Base-by-base conservation (phyloP, 2,113 vertebrate species). In the Myiagra hebetior region DNA sequence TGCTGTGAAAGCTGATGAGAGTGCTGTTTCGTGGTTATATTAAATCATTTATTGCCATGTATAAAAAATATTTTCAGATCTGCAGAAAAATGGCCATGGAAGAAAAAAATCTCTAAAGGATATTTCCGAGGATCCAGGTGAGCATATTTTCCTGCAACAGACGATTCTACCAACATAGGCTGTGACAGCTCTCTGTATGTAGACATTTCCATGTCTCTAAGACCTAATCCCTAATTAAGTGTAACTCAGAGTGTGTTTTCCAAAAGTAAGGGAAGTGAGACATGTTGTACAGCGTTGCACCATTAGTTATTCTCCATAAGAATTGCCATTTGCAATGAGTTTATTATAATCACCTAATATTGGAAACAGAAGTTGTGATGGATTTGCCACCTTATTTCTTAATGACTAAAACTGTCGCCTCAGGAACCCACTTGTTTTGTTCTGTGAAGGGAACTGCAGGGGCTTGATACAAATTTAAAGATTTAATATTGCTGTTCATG, bases 81-180 rank as follows among this genome's bases (percentile, higher is more conserved):
- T 96, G 98, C 99, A 81, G 98, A 98, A 57, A 98, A 97, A 91
- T 99, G 99, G 99, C 99, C 99, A 0, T 99, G 99, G 99, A 97
- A 97, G 95, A 99, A 98, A 98, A 99, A 99, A 96, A 98, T 98
- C 68, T 96, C 99, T 46, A 99, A 97, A 97, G 99, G 98, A 19
- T 99, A 99, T 97, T 99, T 99, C 94, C 98, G 99, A 98, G 99
- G 99, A 83, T 99, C 99, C 85, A 98, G 99, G 99, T 99, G 70
- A 97, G 98, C 65, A 2, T 87, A 41, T 87, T 93, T 90, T 91
- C 42, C 62, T 62, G 11, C 20, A 86, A 56, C 70, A 74, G 68
- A 41, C 73, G 65, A 73, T 30, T 91, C n/a, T 92, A 60, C 44
- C 15, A 67, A 57, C 6, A 35, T 9, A 73, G 16, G 7, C 35